phyloP scores from a whole-genome alignment of 2,797 vertebrate genomes.

The Urosaurus nigricauda region DNA sequence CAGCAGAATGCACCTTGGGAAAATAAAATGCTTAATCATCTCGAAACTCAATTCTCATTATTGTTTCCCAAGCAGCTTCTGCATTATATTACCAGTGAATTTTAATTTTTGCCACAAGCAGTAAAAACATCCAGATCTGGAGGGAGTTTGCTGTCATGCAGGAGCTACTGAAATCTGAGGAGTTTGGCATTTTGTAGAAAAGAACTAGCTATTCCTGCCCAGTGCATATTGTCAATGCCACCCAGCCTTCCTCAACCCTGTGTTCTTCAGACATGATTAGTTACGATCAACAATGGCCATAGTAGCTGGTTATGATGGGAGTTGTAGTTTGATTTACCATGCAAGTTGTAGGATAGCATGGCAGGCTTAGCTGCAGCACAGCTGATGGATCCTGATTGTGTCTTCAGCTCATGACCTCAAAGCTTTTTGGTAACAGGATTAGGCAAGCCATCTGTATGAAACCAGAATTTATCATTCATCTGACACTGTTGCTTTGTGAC shows the following conservation, averaged over 20 bases:
- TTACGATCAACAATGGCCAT: background rate
- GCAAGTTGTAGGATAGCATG: background rate
- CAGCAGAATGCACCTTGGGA: slow-evolving; percentile 44
- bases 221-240: background rate
- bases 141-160: slow-evolving; percentile 28
- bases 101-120: slow-evolving; percentile 58
- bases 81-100: slow-evolving; percentile 49
- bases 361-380: background rate
- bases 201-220: slow-evolving; percentile 22
- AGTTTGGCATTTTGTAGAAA: slow-evolving; percentile 12
- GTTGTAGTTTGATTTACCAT: background rate
- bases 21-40: slow-evolving; percentile 65
- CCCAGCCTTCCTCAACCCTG: background rate
- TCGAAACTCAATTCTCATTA: slow-evolving; percentile 44
- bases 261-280: background rate
- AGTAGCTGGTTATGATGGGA: background rate
- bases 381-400: background rate
- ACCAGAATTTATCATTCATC: background rate
- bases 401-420: background rate
- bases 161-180: slow-evolving; percentile 7
- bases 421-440: background rate
- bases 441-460: background rate
- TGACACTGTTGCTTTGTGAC: no score
- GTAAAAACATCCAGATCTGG: slow-evolving; percentile 60
- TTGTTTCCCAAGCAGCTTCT: slow-evolving; percentile 45